Base-by-base conservation (phyloP, 2,888 invertebrate species). In the Tetropium fuscum region DNA sequence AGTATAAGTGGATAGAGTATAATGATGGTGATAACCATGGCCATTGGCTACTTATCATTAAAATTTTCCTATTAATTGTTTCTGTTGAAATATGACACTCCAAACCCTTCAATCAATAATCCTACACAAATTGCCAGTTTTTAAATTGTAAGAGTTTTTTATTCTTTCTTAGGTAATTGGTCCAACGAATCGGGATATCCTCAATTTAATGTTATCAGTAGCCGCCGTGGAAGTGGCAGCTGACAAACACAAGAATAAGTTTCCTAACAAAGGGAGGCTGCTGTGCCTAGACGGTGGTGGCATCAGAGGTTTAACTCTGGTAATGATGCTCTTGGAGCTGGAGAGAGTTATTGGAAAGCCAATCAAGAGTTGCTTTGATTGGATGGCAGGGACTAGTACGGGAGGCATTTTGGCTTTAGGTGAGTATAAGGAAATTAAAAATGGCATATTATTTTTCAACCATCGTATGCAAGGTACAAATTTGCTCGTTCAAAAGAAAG, bases 201-300 rank as follows among this genome's bases (percentile, higher is more conserved):
- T 94, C 51, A 87, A 88, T 75, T 87, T 89, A 62, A 90, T 94
- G 89, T 81, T 93, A n/a, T 85, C 88, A 5, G 87, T 87, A 0
- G 86, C 87, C 0, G 86, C 86, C 2, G 88, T 88, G 86, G 87
- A 87, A 57, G 70, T 69, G 68, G 84, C 87, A 0, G 78, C 85
- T 0, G 73, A 74, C 16, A 75, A 78, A 20, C 77, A 80, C n/a
- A 65, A 75, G n/a, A 71, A 72, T 1, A 81, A 68, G 38, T 58
- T 71, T 25, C 73, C 74, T 2, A 77, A 74, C 49, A 73, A 83
- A 2, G 85, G 85, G 0, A 83, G 91, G 32, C 70, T 92, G 6
- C 81, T 99, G 0, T 94, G 94, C 71, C 84, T 99, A 20, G 99
- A 99, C 82, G 98, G 99, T 1, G 99, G 99, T 10, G 98, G 99